Base-by-base conservation (phyloP, 2,888 invertebrate genomes). In the Cephus spinipes region DNA sequence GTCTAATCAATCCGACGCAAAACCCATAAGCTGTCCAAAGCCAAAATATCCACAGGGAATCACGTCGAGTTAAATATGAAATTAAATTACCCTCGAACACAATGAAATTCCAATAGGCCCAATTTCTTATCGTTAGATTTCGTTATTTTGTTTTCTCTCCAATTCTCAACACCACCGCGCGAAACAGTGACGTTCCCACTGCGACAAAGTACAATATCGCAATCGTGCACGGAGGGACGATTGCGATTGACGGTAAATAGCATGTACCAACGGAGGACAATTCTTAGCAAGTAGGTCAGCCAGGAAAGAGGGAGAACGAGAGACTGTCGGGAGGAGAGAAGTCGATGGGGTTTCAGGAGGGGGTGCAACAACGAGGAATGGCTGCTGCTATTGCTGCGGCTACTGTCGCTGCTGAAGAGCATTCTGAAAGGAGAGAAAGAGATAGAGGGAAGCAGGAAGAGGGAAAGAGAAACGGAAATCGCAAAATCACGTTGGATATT, bases 401-500 rank as follows among this genome's bases (percentile, higher is more conserved):
- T 55, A 55, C 55, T 23, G 23, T 55, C 9, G 55, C 2, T 55
- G 55, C 23, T 23, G 55, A 23, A 55, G 23, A 55, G 55, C 23
- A 55, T 55, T 23, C 15, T 55, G 9, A 23, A 55, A 36, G 36
- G 0, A 9, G 76, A 73, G 55, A 35, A 74, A 34, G 40, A 68
- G 36, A 55, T 68, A 55, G 40, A 73, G 68, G 77, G 32, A 31
- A 35, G 3, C 77, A 76, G 74, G 75, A 71, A 30, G 74, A 55
- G 78, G 75, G 73, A 78, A 73, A 74, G 76, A 76, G 74, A 76
- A 77, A 78, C 73, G 81, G 77, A 81, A 82, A 78, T 79, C 76
- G 81, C 76, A 77, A 83, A 86, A 87, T 84, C 82, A 82, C 76
- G 82, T 81, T 81, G 82, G 81, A 82, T 82, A 85, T 81, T 77